These are phyloP conservation scores for Sphinx pinastri DNA, from an alignment of 2,888 invertebrate species.

Conservation along the genomic window DNA sequence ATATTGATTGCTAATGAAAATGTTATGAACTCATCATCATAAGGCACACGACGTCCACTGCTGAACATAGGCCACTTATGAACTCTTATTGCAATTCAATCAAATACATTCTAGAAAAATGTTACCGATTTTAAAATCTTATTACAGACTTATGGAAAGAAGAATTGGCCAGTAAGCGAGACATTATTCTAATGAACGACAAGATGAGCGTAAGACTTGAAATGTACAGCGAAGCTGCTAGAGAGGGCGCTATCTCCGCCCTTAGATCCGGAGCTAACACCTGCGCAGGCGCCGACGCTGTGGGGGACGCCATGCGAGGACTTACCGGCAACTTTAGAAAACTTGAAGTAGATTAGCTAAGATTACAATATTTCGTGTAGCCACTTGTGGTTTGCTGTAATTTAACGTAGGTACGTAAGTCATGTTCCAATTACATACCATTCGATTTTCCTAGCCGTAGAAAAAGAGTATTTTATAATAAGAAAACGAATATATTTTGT, in stretches of 20 bases:
- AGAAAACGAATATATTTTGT: no score
- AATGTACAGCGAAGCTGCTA: slow-evolving; percentile 87
- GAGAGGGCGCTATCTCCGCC: slow-evolving; percentile 90
- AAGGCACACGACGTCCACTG: no score
- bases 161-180: slow-evolving; percentile 85
- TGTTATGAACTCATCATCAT: no score
- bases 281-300: slow-evolving; percentile 86
- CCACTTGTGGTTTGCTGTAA: not conserved
- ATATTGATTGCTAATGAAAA: no score
- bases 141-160: slow-evolving; percentile 87
- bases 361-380: not conserved
- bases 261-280: slow-evolving; percentile 83
- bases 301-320: slow-evolving; percentile 87
- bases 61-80: no score
- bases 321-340: slow-evolving; percentile 91
- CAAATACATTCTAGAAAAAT: no score
- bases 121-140: not conserved
- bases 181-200: slow-evolving; percentile 86
- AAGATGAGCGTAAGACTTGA: slow-evolving; percentile 87
- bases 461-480: no score
- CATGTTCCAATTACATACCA: no score
- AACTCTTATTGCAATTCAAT: no score
- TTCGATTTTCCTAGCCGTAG: no score
- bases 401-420: no score
- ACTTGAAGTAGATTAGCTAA: slow-evolving; percentile 87